phyloP scores from a whole-genome alignment of 35 echinoderm and acorn worm species.

The Stichopus chloronotus region DNA sequence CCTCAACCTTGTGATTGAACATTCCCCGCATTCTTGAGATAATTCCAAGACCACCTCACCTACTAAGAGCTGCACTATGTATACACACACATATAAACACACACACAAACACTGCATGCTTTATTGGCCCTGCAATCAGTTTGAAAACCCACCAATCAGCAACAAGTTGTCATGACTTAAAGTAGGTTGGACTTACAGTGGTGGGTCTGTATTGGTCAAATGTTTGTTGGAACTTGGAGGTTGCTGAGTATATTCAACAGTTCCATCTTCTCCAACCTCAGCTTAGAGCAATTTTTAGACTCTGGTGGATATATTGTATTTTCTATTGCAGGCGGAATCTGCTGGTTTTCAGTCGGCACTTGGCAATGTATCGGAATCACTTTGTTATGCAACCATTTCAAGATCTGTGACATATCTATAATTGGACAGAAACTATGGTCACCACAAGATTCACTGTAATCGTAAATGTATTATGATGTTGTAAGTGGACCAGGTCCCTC shows the following conservation, averaged over 20 bases:
- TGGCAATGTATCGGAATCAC: too few relatives aligned
- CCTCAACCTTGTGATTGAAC: constrained; percentile 7
- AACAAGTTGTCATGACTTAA: background rate
- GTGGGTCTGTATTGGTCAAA: constrained; percentile 30
- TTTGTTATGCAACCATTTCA: too few relatives aligned
- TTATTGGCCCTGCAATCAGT: background rate
- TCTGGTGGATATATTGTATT: too few relatives aligned
- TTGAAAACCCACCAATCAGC: background rate
- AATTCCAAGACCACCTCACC: constrained; percentile 45
- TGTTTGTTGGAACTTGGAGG: constrained; percentile 1
- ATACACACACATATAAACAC: too few relatives aligned
- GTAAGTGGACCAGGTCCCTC: too few relatives aligned
- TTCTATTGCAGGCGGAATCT: too few relatives aligned
- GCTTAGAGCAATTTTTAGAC: too few relatives aligned
- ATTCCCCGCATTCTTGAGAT: constrained; percentile 43
- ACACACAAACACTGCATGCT: background rate
- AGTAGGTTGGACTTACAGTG: background rate
- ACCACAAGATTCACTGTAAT: too few relatives aligned
- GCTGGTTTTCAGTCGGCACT: too few relatives aligned
- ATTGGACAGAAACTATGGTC: too few relatives aligned
- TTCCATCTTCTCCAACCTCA: background rate
- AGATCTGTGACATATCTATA: too few relatives aligned
- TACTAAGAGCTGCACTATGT: background rate
- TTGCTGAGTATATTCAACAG: background rate
- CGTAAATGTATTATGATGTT: too few relatives aligned